Conservation (phyloP, 2,797 vertebrate genomes). For the Capromys pilorides region DNA sequence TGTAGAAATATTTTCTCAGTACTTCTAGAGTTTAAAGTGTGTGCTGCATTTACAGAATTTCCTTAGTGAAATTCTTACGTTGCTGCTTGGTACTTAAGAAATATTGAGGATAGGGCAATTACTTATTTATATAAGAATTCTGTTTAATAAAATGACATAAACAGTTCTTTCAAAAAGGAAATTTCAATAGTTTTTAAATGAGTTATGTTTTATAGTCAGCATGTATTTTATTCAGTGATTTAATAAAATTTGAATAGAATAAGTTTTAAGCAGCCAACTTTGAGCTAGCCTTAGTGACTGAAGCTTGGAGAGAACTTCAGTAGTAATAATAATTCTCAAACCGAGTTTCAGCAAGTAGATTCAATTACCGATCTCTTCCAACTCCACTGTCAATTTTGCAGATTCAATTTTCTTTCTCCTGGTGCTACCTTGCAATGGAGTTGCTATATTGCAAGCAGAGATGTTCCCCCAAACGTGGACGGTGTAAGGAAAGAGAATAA, state of each 20-base stretch:
- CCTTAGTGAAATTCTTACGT: slow-evolving; percentile 4
- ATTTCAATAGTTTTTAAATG: slow-evolving; percentile 56
- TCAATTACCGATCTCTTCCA: slow-evolving; percentile 56
- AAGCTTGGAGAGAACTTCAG: background rate
- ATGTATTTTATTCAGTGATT: slow-evolving; percentile 50
- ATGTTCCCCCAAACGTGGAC: background rate
- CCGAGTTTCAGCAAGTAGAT: slow-evolving; percentile 46
- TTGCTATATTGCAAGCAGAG: slow-evolving; percentile 46
- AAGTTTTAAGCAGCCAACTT: slow-evolving; percentile 21
- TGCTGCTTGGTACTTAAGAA: background rate
- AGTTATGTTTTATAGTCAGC: slow-evolving; percentile 20
- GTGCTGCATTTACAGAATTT: background rate
- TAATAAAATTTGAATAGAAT: slow-evolving; percentile 16
- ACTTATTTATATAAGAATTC: background rate
- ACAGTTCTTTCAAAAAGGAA: background rate
- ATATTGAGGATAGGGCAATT: background rate
- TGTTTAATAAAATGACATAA: background rate
- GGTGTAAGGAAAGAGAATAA: background rate
- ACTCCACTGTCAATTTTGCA: slow-evolving; percentile 37
- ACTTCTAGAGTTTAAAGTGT: slow-evolving; percentile 34
- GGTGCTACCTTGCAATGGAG: background rate
- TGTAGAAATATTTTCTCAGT: slow-evolving; percentile 63
- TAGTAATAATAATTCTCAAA: slow-evolving; percentile 23
- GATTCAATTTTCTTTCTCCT: slow-evolving; percentile 54
- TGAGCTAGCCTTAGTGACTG: background rate